phyloP scores from a whole-genome alignment of 2,797 vertebrate species.

The Urosaurus nigricauda region DNA sequence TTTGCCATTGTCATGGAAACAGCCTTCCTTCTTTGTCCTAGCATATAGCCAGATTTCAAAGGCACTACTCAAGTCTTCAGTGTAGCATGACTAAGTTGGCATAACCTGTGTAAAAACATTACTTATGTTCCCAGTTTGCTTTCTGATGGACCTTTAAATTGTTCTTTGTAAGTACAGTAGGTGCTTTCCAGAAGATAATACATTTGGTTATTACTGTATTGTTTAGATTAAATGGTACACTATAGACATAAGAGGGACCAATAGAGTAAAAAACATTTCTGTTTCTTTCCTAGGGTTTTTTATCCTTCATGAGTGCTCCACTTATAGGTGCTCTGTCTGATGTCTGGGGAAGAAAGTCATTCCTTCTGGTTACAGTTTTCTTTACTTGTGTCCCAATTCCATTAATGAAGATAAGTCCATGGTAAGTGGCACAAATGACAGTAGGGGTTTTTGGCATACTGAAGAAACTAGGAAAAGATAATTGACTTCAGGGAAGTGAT shows the following conservation, averaged over 20 bases:
- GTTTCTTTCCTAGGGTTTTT: conserved; percentile 81
- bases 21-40: background rate
- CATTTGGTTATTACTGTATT: background rate
- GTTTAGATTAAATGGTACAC: background rate
- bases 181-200: background rate
- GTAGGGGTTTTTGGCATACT: background rate
- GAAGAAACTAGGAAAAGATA: conserved; percentile 6
- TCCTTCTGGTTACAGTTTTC: conserved; percentile 88
- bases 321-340: conserved; percentile 89
- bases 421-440: conserved; percentile 77
- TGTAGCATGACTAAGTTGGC: background rate
- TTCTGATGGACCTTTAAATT: background rate
- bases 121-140: background rate
- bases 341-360: conserved; percentile 87
- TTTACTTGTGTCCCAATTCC: conserved; percentile 90
- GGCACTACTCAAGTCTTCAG: background rate
- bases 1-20: conserved; percentile 10
- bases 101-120: background rate
- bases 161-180: background rate
- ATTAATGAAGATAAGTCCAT: conserved; percentile 88
- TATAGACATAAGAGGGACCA: background rate
- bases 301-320: conserved; percentile 89
- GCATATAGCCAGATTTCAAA: background rate
- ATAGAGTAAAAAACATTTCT: conserved; percentile 25
- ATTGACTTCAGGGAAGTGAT: background rate